These are phyloP conservation scores for Tupaia chinensis DNA, from an alignment of 2,113 vertebrate genomes.

Conservation along the genomic window DNA sequence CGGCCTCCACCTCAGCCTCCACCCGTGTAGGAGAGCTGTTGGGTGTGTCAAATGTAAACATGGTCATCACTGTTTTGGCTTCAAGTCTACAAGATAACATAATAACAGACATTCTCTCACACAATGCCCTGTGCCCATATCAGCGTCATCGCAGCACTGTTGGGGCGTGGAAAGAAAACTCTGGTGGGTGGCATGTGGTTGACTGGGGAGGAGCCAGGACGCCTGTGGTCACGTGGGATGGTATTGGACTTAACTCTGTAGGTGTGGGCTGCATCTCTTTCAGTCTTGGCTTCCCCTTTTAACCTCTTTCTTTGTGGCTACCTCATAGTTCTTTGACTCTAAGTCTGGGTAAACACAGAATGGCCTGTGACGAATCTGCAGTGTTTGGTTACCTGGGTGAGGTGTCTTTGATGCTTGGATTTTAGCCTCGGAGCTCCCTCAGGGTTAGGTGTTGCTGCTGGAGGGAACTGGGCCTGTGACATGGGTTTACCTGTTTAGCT, in stretches of 20 bases:
- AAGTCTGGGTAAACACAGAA: not conserved
- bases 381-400: rapidly evolving
- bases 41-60: not conserved
- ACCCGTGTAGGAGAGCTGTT: not conserved
- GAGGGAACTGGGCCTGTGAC: not conserved
- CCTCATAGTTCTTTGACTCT: not conserved
- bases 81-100: not conserved
- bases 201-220: not conserved
- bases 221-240: not conserved
- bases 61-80: not conserved
- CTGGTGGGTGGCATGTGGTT: not conserved
- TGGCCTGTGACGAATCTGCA: not conserved
- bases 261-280: not conserved
- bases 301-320: not conserved
- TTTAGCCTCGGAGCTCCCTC: not conserved
- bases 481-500: not conserved
- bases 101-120: not conserved
- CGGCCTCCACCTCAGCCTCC: not conserved
- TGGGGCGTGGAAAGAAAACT: not conserved
- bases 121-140: not conserved
- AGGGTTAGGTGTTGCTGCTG: not conserved
- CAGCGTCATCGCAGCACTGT: not conserved
- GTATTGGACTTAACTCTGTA: not conserved
- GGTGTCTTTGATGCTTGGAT: not conserved
- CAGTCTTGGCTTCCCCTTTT: not conserved